Evolutionary conservation across 1,140 invertebrate genomes (phyloP), one percentile per base, ranked within the genome.

Genomic region (Spodoptera litura): DNA sequence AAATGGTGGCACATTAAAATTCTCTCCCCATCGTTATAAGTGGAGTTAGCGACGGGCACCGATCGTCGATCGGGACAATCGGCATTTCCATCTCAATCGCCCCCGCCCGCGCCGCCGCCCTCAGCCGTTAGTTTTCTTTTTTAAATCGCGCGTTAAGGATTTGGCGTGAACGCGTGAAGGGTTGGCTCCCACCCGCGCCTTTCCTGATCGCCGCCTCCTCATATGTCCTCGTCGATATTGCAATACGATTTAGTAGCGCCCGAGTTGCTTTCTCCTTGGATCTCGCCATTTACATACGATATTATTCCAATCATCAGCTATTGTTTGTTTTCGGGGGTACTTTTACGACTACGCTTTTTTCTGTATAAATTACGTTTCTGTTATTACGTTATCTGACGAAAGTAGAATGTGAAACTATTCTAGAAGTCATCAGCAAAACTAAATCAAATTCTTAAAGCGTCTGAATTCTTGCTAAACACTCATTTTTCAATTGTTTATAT

Each of bases 1-100:
- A 93, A 94, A 94, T 94, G 93, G 93, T 91, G 91, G 90, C 85
- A 92, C 93, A 93, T 94, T 94, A 94, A 94, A 94, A 94, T 94
- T 94, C 92, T 89, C 92, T 91, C 91, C 89, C 91, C 87, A 91
- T 94, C 92, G 91, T 94, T 94, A 94, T 93, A 92, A 90, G 86
- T 81, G 89, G 89, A 91, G 90, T 93, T 92, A 93, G 91, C 89
- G 91, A 87, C 83, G 86, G 81, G 66, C 62, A 82, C 82, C 85
- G 86, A 88, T 91, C 84, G 89, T 79, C 83, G 85, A 87, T 89
- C 88, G 88, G 88, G 87, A 88, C 89, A 90, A 91, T 92, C 89
- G 91, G 86, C 87, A 90, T 94, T 93, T 91, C 88, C 90, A 89
- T 90, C 88, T 90, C 89, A 87, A 90, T 89, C 87, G 83, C 64